Percentiles rank a stretch among this genome's conserved stretches.
Conservation (phyloP, 2,888 invertebrate species). For the Fissipunctia ypsillon region DNA sequence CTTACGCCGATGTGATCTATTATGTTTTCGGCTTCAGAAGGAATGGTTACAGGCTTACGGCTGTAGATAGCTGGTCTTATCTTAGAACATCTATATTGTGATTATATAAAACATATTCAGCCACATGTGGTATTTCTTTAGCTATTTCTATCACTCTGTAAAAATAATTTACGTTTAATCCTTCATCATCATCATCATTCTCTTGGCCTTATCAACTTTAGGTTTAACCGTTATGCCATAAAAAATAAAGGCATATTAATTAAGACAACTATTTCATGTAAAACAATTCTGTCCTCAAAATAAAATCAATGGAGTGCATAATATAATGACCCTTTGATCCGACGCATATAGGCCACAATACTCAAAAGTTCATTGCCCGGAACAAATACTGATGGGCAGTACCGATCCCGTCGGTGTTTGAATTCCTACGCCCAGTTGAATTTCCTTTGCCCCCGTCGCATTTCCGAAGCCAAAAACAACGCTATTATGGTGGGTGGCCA, state of each 20-base stretch:
- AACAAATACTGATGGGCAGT: conserved; percentile 6
- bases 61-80: background rate
- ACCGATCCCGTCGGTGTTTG: conserved; percentile 25
- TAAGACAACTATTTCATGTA: background rate
- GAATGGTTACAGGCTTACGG: background rate
- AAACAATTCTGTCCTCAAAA: background rate
- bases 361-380: conserved; percentile 1
- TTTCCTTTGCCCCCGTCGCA: conserved; percentile 43
- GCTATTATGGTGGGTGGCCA: conserved; percentile 32
- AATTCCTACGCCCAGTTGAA: conserved; percentile 45
- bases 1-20: background rate
- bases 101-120: background rate
- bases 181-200: background rate
- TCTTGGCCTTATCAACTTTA: background rate
- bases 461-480: conserved; percentile 57
- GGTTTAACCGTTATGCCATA: background rate
- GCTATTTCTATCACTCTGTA: background rate
- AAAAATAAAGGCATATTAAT: background rate
- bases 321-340: background rate
- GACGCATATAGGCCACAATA: conserved; percentile 2
- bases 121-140: background rate
- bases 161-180: background rate
- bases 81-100: too few relatives aligned
- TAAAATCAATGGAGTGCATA: background rate
- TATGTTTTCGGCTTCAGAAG: background rate